Evolutionary conservation across 2,888 invertebrate species (phyloP), one percentile per base, ranked within the genome.

Genomic region (Nephrotoma guestfalica): DNA sequence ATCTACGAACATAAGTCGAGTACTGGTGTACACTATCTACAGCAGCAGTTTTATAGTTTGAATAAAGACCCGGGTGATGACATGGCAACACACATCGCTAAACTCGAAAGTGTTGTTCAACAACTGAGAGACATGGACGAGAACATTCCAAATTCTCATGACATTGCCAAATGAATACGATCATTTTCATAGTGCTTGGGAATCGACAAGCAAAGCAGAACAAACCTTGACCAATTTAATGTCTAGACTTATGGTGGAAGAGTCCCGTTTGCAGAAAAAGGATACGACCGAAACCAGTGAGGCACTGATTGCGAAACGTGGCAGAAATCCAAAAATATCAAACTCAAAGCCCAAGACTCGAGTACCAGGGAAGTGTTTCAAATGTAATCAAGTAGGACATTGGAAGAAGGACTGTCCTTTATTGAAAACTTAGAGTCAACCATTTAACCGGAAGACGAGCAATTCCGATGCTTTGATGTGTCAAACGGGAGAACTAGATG

Each of bases 1-100:
- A 87, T 90, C 0, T 90, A 89, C 87, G 90, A 90, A 71, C 71
- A 71, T 15, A 71, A 71, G 6, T 71, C 71, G n/a, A 71, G 15
- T 18, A 71, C 71, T 6, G 89, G 88, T 18, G 87, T 90, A 6
- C 89, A 90, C 88, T 86, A 88, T 15, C 71, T 88, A 7, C 88
- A 88, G 83, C 88, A 88, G 86, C 86, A 87, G 86, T 88, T 89
- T 86, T 88, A 88, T 84, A 87, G 83, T 7, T 86, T 87, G 30
- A 47, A 87, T 7, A 88, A 87, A 47, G 86, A 88, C 85, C 83
- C 86, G 11, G 85, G 83, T 0, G 87, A 87, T 15, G 86, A 87
- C 84, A 88, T 88, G 86, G 86, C 88, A n/a, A 87, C 85, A 4
- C 87, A 87, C 42, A 45, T 88, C 47, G 87, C 87, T 13, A 88